These are phyloP conservation scores for Oxycera nigricornis DNA, from an alignment of 2,888 invertebrate species.

Conservation along the genomic window DNA sequence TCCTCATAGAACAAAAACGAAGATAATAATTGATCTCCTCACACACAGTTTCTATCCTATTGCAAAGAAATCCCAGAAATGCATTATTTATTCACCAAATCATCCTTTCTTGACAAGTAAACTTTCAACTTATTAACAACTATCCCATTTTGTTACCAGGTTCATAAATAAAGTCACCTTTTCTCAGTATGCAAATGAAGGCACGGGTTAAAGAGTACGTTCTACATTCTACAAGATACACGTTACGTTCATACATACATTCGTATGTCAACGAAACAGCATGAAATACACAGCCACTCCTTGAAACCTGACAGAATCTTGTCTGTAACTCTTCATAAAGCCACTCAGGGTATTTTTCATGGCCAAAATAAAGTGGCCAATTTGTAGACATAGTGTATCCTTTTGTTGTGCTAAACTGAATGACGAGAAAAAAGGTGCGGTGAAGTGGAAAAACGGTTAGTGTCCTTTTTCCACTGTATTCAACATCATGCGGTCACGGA, in stretches of 20 bases:
- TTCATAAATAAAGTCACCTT: no score
- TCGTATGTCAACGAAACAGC: not conserved
- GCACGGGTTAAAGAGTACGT: not conserved
- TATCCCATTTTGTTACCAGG: no score
- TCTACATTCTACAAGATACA: not conserved
- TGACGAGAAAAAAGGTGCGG: not conserved
- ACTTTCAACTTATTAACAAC: no score
- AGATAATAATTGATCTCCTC: no score
- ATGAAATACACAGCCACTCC: not conserved
- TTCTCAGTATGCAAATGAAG: slow-evolving; percentile 14
- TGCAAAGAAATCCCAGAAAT: no score
- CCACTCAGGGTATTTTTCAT: not conserved
- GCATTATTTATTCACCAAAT: no score
- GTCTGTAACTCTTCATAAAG: slow-evolving; percentile 12
- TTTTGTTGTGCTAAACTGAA: not conserved
- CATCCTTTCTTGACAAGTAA: no score
- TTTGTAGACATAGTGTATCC: slow-evolving; percentile 28
- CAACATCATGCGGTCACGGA: slow-evolving; percentile 7
- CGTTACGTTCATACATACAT: no score
- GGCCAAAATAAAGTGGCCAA: slow-evolving; percentile 31
- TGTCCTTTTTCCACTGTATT: slow-evolving; percentile 2
- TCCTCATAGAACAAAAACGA: no score
- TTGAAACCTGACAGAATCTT: slow-evolving; percentile 2
- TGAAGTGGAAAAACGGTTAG: slow-evolving; percentile 1
- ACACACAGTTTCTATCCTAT: no score